A percentile compares a stretch with the other conserved stretches of the same genome.
phyloP scores from a whole-genome alignment of 2,797 vertebrate genomes.

The Eurystomus glaucurus region DNA sequence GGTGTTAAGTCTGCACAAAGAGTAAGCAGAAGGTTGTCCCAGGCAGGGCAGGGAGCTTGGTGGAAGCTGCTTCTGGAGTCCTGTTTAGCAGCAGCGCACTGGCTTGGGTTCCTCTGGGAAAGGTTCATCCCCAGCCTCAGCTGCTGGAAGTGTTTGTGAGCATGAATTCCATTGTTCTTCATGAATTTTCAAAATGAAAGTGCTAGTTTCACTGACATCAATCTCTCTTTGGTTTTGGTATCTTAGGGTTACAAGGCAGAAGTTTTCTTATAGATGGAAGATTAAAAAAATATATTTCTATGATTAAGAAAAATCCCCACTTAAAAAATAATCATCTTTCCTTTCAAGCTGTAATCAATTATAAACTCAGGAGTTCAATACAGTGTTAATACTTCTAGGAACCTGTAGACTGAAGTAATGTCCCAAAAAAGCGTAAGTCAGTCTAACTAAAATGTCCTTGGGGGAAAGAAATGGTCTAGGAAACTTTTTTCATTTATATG shows the following conservation, averaged over 20 bases:
- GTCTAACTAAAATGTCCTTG: not conserved
- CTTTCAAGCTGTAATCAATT: not conserved
- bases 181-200: fast-evolving
- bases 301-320: not conserved
- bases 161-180: not conserved
- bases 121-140: not conserved
- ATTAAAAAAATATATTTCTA: not conserved
- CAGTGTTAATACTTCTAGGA: not conserved
- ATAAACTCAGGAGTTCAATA: not conserved
- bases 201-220: not conserved
- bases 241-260: not conserved
- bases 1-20: slow-evolving; percentile 40
- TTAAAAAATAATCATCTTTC: not conserved
- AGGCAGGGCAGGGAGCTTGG: slow-evolving; percentile 40
- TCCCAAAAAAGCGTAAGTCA: not conserved
- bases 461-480: not conserved
- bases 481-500: not conserved
- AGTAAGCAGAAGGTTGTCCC: slow-evolving; percentile 51
- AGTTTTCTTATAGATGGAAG: not conserved
- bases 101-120: slow-evolving; percentile 39
- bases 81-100: slow-evolving; percentile 23
- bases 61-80: not conserved
- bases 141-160: not conserved
- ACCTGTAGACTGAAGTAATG: not conserved
- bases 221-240: not conserved